These are phyloP conservation scores for Lysiphlebus fabarum DNA, from an alignment of 1,140 invertebrate species.

Conservation along the genomic window DNA sequence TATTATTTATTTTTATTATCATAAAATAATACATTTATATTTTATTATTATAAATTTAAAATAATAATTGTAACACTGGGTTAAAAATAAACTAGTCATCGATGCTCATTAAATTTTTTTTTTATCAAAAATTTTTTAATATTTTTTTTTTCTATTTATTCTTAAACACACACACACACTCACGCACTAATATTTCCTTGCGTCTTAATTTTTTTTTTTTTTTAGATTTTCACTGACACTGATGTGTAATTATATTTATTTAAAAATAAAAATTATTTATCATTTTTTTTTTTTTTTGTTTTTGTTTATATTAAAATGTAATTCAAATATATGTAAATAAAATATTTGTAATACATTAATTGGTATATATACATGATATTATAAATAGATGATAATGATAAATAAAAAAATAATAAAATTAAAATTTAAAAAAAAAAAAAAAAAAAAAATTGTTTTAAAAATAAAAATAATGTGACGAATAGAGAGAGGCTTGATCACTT, in stretches of 20 bases:
- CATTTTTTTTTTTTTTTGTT: no score
- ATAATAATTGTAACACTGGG: not conserved
- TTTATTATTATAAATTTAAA: no score
- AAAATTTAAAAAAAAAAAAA: no score
- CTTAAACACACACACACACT: not conserved
- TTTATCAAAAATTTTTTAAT: constrained; percentile 5
- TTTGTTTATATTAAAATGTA: no score
- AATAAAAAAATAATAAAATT: no score
- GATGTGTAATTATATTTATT: constrained; percentile 30
- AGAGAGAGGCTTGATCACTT: constrained; percentile 36
- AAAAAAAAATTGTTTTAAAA: no score
- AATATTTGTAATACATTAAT: no score
- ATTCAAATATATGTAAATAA: no score
- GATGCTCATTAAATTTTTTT: constrained; percentile 13
- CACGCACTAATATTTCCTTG: not conserved
- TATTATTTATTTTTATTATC: no score
- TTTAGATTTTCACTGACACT: constrained; percentile 45
- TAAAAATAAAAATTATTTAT: not conserved
- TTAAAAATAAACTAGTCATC: constrained; percentile 21
- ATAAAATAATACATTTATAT: no score
- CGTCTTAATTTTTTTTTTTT: constrained; percentile 18
- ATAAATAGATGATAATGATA: no score
- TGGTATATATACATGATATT: no score
- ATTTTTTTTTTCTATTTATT: constrained; percentile 1
- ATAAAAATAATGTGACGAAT: constrained; percentile 24